Conservation (phyloP, 2,113 vertebrate genomes). For the Mesocricetus auratus region DNA sequence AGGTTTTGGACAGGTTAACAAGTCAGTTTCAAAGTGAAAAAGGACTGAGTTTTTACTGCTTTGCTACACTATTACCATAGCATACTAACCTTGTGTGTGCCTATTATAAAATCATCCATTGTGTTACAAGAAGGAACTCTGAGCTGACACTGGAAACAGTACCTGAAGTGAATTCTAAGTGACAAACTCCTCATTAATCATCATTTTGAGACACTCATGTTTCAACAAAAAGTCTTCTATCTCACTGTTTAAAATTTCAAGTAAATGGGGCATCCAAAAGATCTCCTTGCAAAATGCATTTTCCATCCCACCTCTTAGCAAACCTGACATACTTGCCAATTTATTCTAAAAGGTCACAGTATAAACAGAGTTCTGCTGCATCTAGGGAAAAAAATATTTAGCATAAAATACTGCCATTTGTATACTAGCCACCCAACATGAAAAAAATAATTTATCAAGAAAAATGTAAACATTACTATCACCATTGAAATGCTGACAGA, state of each 20-base stretch:
- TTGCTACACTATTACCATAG: slow-evolving; percentile 82
- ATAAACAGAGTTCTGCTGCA: slow-evolving; percentile 53
- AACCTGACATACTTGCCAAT: slow-evolving; percentile 57
- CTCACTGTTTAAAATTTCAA: slow-evolving; percentile 82
- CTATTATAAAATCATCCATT: slow-evolving; percentile 87
- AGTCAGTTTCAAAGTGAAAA: slow-evolving; percentile 74
- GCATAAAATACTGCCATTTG: slow-evolving; percentile 58
- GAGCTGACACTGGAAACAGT: slow-evolving; percentile 82
- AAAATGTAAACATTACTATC: slow-evolving; percentile 37
- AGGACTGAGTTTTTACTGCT: slow-evolving; percentile 77
- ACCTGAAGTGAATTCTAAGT: slow-evolving; percentile 87
- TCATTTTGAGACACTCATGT: slow-evolving; percentile 82
- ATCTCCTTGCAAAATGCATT: slow-evolving; percentile 75
- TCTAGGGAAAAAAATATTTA: slow-evolving; percentile 20
- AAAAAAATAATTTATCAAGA: neutral
- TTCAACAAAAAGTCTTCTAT: slow-evolving; percentile 83
- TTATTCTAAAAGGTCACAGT: slow-evolving; percentile 74
- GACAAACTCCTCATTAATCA: slow-evolving; percentile 88
- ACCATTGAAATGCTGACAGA: slow-evolving; percentile 15
- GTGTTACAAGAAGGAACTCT: slow-evolving; percentile 85
- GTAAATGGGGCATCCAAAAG: slow-evolving; percentile 75
- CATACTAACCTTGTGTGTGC: slow-evolving; percentile 82
- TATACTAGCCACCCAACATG: neutral
- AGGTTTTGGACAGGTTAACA: slow-evolving; percentile 68
- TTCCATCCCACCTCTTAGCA: slow-evolving; percentile 56